Percentiles rank a stretch among this genome's conserved stretches.
Conservation (phyloP, 2,888 invertebrate genomes). For the Perizoma affinitatum region DNA sequence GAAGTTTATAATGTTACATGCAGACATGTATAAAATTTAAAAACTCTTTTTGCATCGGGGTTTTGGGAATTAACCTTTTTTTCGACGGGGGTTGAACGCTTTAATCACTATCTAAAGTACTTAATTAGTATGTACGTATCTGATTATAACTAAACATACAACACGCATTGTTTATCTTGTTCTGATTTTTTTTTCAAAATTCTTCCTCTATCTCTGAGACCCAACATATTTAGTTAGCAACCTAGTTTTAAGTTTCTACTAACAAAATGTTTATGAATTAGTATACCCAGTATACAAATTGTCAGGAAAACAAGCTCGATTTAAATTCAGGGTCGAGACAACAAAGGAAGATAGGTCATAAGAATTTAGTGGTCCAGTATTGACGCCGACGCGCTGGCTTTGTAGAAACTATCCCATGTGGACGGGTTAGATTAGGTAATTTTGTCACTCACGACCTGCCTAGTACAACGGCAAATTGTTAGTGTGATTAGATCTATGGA, state of each 20-base stretch:
- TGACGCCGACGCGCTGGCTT: slow-evolving; percentile 33
- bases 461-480: background rate
- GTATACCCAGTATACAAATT: too few relatives aligned
- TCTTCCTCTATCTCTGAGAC: background rate
- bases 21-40: too few relatives aligned
- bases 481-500: slow-evolving; percentile 26
- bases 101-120: too few relatives aligned
- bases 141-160: background rate
- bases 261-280: too few relatives aligned
- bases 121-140: background rate
- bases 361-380: slow-evolving; percentile 41
- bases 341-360: slow-evolving; percentile 50
- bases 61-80: too few relatives aligned
- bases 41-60: too few relatives aligned
- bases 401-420: slow-evolving; percentile 26
- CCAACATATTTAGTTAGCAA: background rate
- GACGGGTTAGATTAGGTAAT: slow-evolving; percentile 34
- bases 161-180: background rate
- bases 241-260: background rate
- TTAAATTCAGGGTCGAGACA: slow-evolving; percentile 46
- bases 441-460: slow-evolving; percentile 13
- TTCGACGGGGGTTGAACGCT: too few relatives aligned
- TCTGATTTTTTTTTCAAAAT: background rate
- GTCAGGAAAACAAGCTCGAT: slow-evolving; percentile 8
- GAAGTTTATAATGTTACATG: too few relatives aligned